A percentile compares a stretch with the other conserved stretches of the same genome.
Evolutionary conservation across 2,888 invertebrate species (phyloP).

Genomic region (Cantharis rufa): DNA sequence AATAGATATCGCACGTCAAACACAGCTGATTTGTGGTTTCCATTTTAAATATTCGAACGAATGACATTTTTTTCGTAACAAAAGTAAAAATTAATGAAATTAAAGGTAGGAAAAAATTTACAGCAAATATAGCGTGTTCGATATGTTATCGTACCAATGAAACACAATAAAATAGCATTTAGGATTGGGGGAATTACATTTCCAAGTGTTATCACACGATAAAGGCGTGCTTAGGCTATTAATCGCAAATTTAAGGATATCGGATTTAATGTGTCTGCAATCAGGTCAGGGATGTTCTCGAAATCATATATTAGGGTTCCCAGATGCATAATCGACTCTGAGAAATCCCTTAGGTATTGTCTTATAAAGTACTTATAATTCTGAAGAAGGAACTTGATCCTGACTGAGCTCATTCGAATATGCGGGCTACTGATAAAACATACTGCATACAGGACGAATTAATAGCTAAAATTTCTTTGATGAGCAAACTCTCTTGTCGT

Average conservation of each 20-base stretch:
- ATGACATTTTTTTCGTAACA: neutral
- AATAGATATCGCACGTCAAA: neutral
- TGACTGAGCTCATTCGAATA: neutral
- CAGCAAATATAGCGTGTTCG: neutral
- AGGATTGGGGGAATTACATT: neutral
- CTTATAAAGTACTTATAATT: neutral
- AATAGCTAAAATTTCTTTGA: neutral
- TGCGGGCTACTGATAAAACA: neutral
- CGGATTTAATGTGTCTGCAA: neutral
- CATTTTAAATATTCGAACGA: neutral
- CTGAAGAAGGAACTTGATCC: too few relatives aligned
- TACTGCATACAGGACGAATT: neutral
- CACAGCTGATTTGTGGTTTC: conserved; percentile 1
- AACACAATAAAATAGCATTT: neutral
- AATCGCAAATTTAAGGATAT: neutral
- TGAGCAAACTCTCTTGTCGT: too few relatives aligned
- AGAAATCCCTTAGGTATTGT: neutral
- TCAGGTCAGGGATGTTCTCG: neutral
- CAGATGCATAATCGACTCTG: neutral
- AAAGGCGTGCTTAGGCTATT: neutral
- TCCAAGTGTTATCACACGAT: neutral
- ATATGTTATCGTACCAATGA: neutral
- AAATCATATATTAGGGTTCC: neutral
- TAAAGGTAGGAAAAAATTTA: neutral
- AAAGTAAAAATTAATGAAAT: neutral